A percentile compares a stretch with the other conserved stretches of the same genome.
phyloP scores from a whole-genome alignment of 35 echinoderm and acorn worm genomes.

The Acanthaster planci region DNA sequence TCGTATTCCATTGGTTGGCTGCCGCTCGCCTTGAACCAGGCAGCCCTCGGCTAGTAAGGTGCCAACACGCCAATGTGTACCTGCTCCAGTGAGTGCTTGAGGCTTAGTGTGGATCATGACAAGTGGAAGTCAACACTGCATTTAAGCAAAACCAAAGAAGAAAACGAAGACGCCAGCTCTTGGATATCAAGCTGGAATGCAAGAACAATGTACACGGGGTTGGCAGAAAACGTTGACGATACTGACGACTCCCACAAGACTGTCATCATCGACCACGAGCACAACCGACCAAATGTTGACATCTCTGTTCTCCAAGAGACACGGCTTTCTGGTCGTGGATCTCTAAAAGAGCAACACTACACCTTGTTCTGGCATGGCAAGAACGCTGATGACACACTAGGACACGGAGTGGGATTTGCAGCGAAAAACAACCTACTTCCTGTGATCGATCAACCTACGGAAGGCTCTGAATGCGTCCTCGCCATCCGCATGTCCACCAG shows the following conservation, averaged over 20 bases:
- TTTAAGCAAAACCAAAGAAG: constrained; percentile 31
- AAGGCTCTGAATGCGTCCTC: constrained; percentile 6
- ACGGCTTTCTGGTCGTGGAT: constrained; percentile 25
- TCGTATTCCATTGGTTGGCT: constrained; percentile 35
- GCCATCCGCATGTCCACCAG: neutral
- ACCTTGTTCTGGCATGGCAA: constrained; percentile 55
- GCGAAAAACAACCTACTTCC: constrained; percentile 41
- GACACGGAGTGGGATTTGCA: constrained; percentile 65
- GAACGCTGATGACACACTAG: constrained; percentile 20
- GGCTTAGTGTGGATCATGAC: constrained; percentile 15
- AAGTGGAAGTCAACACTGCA: constrained; percentile 41
- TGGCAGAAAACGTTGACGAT: constrained; percentile 19
- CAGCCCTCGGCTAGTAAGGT: constrained; percentile 68
- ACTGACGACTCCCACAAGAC: constrained; percentile 48
- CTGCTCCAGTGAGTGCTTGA: constrained; percentile 52
- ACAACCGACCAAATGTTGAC: constrained; percentile 46
- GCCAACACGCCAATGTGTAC: constrained; percentile 50
- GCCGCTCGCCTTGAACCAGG: constrained; percentile 39
- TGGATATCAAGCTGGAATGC: constrained; percentile 46
- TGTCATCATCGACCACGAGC: constrained; percentile 55
- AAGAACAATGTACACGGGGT: constrained; percentile 39
- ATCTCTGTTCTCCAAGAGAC: constrained; percentile 68
- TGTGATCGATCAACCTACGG: neutral
- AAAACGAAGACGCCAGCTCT: constrained; percentile 37
- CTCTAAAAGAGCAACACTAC: constrained; percentile 52